Conservation (phyloP, 30 jellyfish, hydroid and myxozoan genomes). For the Sanderia malayensis region DNA sequence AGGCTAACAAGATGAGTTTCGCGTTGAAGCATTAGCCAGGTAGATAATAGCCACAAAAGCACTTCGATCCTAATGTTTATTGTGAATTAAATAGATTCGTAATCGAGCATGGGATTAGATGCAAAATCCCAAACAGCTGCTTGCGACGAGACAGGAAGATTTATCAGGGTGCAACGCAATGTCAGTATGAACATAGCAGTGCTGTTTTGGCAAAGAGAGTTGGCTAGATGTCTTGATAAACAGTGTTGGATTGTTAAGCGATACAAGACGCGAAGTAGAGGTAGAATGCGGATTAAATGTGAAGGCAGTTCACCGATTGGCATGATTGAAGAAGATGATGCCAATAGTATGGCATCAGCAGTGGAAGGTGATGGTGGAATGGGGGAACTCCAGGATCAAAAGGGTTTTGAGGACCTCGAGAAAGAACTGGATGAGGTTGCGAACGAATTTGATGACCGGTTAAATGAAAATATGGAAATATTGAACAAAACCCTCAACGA, state of each 20-base stretch:
- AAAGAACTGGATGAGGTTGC: not conserved
- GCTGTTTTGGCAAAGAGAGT: not conserved
- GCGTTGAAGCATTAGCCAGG: not conserved
- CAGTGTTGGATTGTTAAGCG: too few species aligned
- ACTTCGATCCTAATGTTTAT: not conserved
- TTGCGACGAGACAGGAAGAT: not conserved
- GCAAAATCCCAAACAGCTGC: conserved; percentile 1
- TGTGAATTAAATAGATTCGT: not conserved
- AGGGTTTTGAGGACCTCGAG: not conserved
- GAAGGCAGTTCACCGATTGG: too few species aligned
- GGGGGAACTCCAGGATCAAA: not conserved
- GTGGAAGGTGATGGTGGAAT: not conserved
- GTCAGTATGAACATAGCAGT: not conserved
- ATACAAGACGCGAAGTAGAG: too few species aligned
- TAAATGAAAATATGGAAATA: not conserved
- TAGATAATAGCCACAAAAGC: not conserved
- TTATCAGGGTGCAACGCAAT: not conserved
- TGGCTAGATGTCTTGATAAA: not conserved
- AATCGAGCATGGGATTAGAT: not conserved
- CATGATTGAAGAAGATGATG: too few species aligned
- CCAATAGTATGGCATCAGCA: not conserved
- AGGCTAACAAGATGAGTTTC: too few species aligned
- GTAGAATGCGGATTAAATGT: too few species aligned
- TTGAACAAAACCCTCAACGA: not conserved
- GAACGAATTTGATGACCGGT: not conserved